phyloP scores from a whole-genome alignment of 2,797 vertebrate species.

The Mallotus villosus region DNA sequence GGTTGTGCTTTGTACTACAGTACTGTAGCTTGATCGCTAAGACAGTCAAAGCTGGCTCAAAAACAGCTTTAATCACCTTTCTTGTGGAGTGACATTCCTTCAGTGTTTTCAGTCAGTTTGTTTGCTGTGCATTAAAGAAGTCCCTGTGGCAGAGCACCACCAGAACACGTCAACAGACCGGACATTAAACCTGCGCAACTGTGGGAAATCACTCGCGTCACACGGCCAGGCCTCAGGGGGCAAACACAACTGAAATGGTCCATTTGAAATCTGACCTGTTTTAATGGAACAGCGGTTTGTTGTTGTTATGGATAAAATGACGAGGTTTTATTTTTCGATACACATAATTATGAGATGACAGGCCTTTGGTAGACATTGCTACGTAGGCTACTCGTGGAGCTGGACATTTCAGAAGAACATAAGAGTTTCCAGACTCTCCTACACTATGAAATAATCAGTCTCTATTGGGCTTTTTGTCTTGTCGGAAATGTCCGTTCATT shows the following conservation, averaged over 20 bases:
- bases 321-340: too few species aligned
- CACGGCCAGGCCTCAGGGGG: slow-evolving; percentile 28
- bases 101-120: neutral
- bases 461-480: too few species aligned
- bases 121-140: neutral
- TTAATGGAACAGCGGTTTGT: slow-evolving; percentile 5
- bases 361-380: too few species aligned
- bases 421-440: neutral
- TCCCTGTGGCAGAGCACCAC: slow-evolving; percentile 18
- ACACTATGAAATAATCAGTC: too few species aligned
- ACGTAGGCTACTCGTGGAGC: too few species aligned
- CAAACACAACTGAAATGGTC: slow-evolving; percentile 29
- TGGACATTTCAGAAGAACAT: neutral
- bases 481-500: too few species aligned
- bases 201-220: slow-evolving; percentile 24
- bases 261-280: slow-evolving; percentile 26
- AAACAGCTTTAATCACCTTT: neutral
- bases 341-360: too few species aligned
- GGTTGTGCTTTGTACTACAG: neutral
- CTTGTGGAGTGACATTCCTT: neutral
- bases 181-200: slow-evolving; percentile 27
- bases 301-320: too few species aligned
- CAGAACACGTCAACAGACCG: slow-evolving; percentile 25
- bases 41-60: neutral
- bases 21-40: neutral